Conservation (phyloP, 1,140 invertebrate species). For the Drosophila repleta region DNA sequence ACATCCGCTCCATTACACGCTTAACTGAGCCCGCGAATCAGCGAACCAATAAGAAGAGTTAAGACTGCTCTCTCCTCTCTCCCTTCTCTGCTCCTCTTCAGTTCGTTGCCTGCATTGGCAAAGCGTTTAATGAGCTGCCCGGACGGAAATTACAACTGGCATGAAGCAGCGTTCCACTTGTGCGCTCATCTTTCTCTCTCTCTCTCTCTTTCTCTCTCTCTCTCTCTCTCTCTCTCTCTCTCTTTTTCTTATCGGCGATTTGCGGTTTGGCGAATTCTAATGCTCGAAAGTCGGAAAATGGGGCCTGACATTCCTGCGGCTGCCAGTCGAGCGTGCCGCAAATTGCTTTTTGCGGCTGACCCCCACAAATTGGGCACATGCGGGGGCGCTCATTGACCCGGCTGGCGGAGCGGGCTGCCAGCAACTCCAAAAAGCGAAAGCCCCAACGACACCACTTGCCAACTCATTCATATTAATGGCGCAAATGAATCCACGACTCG, state of each 20-base stretch:
- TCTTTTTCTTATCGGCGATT: slow-evolving; percentile 43
- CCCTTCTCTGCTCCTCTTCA: too few relatives aligned
- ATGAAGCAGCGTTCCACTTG: slow-evolving; percentile 23
- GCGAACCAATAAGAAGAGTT: slow-evolving; percentile 71
- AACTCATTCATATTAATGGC: slow-evolving; percentile 46
- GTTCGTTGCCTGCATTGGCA: slow-evolving; percentile 54
- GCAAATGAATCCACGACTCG: slow-evolving; percentile 7
- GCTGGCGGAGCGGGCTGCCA: neutral
- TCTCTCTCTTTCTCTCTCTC: too few relatives aligned
- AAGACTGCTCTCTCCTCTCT: too few relatives aligned
- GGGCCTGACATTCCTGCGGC: slow-evolving; percentile 59
- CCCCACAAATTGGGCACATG: slow-evolving; percentile 16
- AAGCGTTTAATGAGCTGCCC: slow-evolving; percentile 63
- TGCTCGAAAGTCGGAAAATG: slow-evolving; percentile 15
- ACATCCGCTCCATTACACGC: slow-evolving; percentile 76
- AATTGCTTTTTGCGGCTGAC: slow-evolving; percentile 57
- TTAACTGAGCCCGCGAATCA: slow-evolving; percentile 68
- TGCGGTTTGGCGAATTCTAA: slow-evolving; percentile 67
- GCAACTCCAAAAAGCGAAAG: slow-evolving; percentile 30
- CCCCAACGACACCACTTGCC: slow-evolving; percentile 9
- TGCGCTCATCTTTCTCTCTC: neutral
- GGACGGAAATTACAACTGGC: slow-evolving; percentile 46
- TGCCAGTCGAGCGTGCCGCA: slow-evolving; percentile 53
- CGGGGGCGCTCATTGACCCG: slow-evolving; percentile 34
- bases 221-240: too few relatives aligned